Percentiles rank a stretch among this genome's conserved stretches.
These are phyloP conservation scores for Tetrapedia diversipes DNA, from an alignment of 2,888 invertebrate species.

Conservation along the genomic window DNA sequence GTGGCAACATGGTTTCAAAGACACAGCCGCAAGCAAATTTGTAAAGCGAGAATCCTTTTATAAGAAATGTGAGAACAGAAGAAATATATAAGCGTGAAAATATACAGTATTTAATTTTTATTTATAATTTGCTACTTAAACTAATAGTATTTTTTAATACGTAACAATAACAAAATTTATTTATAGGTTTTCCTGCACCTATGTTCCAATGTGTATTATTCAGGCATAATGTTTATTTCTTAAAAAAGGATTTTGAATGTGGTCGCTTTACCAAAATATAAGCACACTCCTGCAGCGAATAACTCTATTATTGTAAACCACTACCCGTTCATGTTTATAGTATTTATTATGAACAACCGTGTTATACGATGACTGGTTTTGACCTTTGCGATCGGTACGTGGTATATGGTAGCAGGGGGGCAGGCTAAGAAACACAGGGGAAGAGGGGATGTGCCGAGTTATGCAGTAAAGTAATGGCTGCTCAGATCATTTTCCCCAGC, in stretches of 20 bases:
- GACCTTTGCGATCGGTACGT: constrained; percentile 64
- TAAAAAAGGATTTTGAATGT: constrained; percentile 69
- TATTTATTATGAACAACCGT: constrained; percentile 74
- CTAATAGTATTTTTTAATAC: constrained; percentile 34
- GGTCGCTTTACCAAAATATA: constrained; percentile 67
- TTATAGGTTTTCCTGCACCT: constrained; percentile 20
- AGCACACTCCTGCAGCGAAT: constrained; percentile 73
- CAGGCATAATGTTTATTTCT: constrained; percentile 45
- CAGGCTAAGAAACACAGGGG: constrained; percentile 77
- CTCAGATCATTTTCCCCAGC: constrained; percentile 81
- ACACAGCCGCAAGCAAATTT: constrained; percentile 64
- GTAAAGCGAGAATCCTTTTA: constrained; percentile 67
- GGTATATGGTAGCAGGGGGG: constrained; percentile 71
- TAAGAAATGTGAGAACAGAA: constrained; percentile 58
- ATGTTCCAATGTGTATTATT: constrained; percentile 10
- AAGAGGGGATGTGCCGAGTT: constrained; percentile 74
- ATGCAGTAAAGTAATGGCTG: constrained; percentile 73
- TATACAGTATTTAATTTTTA: constrained; percentile 38
- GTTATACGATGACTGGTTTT: constrained; percentile 70
- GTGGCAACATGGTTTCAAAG: constrained; percentile 63
- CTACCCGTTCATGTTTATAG: constrained; percentile 73
- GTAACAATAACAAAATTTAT: constrained; percentile 47
- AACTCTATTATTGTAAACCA: constrained; percentile 73
- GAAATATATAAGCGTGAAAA: constrained; percentile 20
- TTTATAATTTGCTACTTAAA: constrained; percentile 41